These are phyloP conservation scores for Antigone vipio DNA, from an alignment of 2,113 vertebrate species.

Conservation along the genomic window DNA sequence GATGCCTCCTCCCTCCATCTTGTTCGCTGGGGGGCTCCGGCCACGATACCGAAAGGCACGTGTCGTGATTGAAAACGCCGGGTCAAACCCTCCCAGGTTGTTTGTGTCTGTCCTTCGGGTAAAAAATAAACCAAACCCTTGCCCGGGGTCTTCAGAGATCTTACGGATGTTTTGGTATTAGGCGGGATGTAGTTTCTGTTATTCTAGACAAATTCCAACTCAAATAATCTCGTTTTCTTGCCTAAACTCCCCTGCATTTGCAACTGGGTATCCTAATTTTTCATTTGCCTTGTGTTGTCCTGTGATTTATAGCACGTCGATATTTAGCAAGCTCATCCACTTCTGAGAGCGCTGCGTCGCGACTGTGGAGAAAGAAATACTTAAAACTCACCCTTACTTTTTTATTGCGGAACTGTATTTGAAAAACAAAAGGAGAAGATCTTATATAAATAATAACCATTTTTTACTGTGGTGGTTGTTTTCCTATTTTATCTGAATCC, in stretches of 20 bases:
- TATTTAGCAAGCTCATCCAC: not conserved
- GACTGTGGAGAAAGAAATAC: not conserved
- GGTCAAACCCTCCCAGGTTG: fast-evolving
- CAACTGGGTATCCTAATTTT: not conserved
- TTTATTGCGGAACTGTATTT: not conserved
- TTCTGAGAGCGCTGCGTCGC: not conserved
- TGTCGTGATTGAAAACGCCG: fast-evolving
- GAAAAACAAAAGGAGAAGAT: not conserved
- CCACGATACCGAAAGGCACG: fast-evolving
- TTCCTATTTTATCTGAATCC: not conserved
- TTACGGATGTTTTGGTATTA: fast-evolving
- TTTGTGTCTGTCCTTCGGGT: not conserved
- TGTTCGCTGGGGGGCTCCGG: not conserved
- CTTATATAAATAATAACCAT: not conserved
- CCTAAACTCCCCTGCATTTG: not conserved
- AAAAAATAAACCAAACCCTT: not conserved
- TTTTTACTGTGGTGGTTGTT: not conserved
- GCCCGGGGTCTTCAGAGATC: not conserved
- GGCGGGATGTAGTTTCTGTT: not conserved
- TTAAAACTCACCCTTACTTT: not conserved
- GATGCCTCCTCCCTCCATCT: not conserved
- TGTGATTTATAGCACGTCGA: no score
- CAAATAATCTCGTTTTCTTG: not conserved
- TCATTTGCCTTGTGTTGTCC: fast-evolving
- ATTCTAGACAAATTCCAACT: not conserved